Evolutionary conservation across 92 coral and sea anemone species (phyloP).

Genomic region (Anthopleura xanthogrammica): DNA sequence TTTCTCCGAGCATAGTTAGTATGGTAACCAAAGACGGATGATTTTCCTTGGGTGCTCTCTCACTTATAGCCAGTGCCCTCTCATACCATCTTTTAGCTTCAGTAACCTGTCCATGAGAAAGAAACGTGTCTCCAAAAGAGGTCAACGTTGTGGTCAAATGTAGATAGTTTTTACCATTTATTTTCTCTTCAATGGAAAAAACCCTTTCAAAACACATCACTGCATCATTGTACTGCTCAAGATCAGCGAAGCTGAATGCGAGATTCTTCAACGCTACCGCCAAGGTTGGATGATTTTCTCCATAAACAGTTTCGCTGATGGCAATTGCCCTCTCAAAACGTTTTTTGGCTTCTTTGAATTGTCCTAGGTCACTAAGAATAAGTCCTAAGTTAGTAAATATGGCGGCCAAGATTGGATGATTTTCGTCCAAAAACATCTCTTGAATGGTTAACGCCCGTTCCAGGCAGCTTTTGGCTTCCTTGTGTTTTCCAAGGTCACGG

Average conservation of each 20-base stretch:
- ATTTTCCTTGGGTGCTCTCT: no score
- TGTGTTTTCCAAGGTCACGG: constrained; percentile 1
- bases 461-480: constrained; percentile 1
- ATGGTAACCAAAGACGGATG: no score
- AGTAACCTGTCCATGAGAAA: not conserved
- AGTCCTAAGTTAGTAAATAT: not conserved
- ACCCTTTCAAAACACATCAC: not conserved
- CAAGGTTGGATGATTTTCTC: constrained; percentile 16
- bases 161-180: no score
- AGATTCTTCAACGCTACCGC: constrained; percentile 6
- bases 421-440: not conserved
- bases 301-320: not conserved
- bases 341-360: not conserved
- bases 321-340: not conserved
- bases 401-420: constrained; percentile 2
- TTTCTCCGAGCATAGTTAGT: no score
- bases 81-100: not conserved
- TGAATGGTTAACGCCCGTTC: constrained; percentile 6
- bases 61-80: no score
- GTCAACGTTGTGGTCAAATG: constrained; percentile 1
- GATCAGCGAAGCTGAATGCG: not conserved
- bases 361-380: not conserved
- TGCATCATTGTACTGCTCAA: constrained; percentile 7
- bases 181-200: not conserved
- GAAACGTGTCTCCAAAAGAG: constrained; percentile 1